phyloP scores from a whole-genome alignment of 2,113 vertebrate genomes.

The Jacana jacana region DNA sequence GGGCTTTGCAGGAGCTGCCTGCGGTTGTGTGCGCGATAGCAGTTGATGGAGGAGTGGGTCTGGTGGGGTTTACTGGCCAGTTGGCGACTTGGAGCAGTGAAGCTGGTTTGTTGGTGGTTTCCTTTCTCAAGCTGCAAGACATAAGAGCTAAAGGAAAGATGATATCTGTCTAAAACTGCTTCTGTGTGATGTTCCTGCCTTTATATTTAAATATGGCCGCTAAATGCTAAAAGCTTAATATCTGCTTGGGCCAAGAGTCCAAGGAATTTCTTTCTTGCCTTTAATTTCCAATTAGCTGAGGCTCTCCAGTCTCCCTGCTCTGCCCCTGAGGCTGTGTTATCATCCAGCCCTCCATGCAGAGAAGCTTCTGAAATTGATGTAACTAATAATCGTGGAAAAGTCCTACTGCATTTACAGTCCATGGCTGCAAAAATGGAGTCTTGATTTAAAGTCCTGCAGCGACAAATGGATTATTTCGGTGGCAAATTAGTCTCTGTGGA shows the following conservation, averaged over 20 bases:
- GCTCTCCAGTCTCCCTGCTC: neutral
- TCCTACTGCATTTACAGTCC: neutral
- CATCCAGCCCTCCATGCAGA: neutral
- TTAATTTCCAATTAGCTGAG: slow-evolving; percentile 63
- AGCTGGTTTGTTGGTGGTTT: neutral
- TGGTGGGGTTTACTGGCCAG: neutral
- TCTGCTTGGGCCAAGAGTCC: neutral
- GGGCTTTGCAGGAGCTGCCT: neutral
- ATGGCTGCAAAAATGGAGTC: neutral
- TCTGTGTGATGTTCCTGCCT: neutral
- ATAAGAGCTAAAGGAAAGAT: neutral
- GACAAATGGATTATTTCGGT: slow-evolving; percentile 58
- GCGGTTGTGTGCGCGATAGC: neutral
- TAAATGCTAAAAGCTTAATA: slow-evolving; percentile 5
- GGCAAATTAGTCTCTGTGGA: slow-evolving; percentile 29
- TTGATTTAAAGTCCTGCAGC: slow-evolving; percentile 3
- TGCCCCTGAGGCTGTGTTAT: slow-evolving; percentile 37
- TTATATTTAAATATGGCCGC: neutral
- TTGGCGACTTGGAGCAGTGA: neutral
- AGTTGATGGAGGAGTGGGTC: neutral
- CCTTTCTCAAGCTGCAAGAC: neutral
- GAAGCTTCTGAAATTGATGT: slow-evolving; percentile 45
- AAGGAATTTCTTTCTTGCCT: slow-evolving; percentile 31
- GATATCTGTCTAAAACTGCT: neutral
- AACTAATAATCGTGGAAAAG: slow-evolving; percentile 17